Percentiles rank a stretch among this genome's conserved stretches.
Conservation (phyloP, 2,797 vertebrate species). For the Sus cebifrons region DNA sequence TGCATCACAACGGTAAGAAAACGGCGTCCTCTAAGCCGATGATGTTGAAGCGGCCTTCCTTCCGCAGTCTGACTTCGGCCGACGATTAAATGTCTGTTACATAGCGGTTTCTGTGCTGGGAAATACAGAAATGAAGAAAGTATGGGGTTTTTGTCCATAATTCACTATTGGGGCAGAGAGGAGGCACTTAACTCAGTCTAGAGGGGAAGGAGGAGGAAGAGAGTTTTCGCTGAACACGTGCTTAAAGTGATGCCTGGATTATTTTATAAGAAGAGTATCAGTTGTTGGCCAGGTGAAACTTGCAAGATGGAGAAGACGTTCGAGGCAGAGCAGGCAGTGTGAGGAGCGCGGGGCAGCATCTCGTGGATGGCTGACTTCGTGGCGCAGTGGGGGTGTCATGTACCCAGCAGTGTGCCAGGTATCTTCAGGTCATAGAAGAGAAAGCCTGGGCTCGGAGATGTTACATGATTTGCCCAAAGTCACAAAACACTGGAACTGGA, state of each 20-base stretch:
- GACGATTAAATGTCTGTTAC: background rate
- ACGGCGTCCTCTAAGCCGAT: background rate
- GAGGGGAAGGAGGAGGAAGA: background rate
- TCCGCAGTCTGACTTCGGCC: background rate
- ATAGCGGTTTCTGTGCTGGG: background rate
- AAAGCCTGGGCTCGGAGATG: background rate
- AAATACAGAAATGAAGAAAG: background rate
- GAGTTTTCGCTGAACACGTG: background rate
- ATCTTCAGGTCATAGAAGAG: background rate
- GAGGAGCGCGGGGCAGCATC: background rate
- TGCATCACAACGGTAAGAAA: conserved; percentile 95
- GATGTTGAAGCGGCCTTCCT: background rate
- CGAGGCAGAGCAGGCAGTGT: background rate
- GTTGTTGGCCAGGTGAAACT: background rate
- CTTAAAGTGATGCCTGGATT: background rate
- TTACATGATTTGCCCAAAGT: background rate
- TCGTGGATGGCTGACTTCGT: background rate
- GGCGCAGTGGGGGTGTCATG: no score
- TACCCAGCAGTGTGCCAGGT: background rate
- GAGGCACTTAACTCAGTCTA: background rate
- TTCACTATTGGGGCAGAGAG: background rate
- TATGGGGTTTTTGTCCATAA: background rate
- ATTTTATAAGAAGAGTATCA: background rate
- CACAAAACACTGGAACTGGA: background rate
- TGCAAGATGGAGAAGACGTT: background rate